Conservation (phyloP, 2,113 vertebrate genomes). For the Corynorhinus townsendii region DNA sequence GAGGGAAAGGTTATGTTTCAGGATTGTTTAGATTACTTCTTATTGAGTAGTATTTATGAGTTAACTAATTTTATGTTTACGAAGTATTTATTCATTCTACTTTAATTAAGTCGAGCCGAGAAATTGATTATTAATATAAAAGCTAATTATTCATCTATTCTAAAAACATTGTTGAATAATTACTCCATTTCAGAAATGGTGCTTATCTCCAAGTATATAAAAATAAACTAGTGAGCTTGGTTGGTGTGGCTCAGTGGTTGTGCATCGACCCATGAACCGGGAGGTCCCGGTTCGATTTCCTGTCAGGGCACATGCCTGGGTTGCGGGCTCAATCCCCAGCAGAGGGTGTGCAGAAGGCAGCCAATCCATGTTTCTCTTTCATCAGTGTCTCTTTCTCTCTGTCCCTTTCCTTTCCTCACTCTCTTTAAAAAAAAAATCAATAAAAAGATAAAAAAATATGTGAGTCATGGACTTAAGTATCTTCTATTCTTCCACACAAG, state of each 20-base stretch:
- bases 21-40: constrained; percentile 16
- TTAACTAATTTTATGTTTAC: constrained; percentile 4
- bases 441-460: no score
- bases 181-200: neutral
- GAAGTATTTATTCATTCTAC: constrained; percentile 29
- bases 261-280: no score
- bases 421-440: no score
- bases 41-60: neutral
- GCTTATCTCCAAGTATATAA: neutral
- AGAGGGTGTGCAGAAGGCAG: no score
- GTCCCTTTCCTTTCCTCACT: no score
- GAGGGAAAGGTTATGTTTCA: neutral
- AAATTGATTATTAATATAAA: constrained; percentile 17
- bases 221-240: neutral
- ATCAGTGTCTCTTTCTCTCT: no score
- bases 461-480: neutral
- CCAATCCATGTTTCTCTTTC: no score
- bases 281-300: no score
- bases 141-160: neutral
- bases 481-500: neutral
- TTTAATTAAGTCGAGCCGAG: constrained; percentile 36
- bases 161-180: neutral
- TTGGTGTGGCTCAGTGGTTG: no score
- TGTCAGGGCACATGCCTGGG: no score
- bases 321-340: no score